A percentile compares a stretch with the other conserved stretches of the same genome.
phyloP scores from a whole-genome alignment of 2,113 vertebrate species.

The Engraulis encrasicolus region DNA sequence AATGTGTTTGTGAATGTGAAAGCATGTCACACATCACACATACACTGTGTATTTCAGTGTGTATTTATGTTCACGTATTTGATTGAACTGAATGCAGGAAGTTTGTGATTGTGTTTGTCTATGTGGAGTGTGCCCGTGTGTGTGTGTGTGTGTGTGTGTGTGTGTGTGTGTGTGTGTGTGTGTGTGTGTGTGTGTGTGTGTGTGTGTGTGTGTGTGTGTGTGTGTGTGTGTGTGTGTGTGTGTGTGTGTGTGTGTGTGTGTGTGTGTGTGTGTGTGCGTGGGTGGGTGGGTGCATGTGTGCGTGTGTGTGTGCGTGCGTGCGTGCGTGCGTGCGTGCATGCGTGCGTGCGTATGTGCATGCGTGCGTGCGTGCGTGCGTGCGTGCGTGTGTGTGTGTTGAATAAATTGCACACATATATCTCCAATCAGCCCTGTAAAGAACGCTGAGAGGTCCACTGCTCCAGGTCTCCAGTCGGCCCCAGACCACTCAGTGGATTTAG shows the following conservation, averaged over 20 bases:
- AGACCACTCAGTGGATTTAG: slow-evolving; percentile 3
- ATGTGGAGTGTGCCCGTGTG: background rate
- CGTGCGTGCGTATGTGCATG: too few relatives aligned
- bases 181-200: too few relatives aligned
- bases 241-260: background rate
- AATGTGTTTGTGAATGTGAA: background rate
- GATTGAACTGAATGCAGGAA: background rate
- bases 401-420: background rate
- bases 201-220: too few relatives aligned
- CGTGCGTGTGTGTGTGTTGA: background rate
- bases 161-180: background rate
- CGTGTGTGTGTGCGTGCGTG: too few relatives aligned
- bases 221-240: too few relatives aligned
- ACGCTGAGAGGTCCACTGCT: background rate
- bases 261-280: too few relatives aligned
- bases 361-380: background rate
- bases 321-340: too few relatives aligned
- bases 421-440: background rate
- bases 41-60: background rate
- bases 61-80: background rate
- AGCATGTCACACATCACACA: background rate
- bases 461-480: slow-evolving; percentile 36
- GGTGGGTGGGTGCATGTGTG: too few relatives aligned
- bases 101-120: background rate
- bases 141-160: background rate